Evolutionary conservation across 2,113 vertebrate genomes (phyloP), one percentile per base, ranked within the genome.

Genomic region (Marcusenius ussheri): DNA sequence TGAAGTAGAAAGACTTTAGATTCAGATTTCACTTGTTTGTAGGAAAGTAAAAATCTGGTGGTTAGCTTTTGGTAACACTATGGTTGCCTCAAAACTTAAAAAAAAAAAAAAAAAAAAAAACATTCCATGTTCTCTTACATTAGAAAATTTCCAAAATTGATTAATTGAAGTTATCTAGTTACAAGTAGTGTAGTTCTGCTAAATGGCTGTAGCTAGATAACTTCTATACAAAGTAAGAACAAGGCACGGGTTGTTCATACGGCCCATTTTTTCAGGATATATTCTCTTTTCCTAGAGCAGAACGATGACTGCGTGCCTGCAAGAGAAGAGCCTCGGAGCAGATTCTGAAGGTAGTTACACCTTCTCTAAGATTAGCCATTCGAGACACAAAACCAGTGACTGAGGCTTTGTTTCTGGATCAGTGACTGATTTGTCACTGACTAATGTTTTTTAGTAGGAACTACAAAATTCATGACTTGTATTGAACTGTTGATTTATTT

Each of bases 201-300:
- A 39, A 42, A 39, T 42, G 17, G 15, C 31, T 84, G 45, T 24
- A 46, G 19, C 83, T n/a, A n/a, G 7, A 2, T 84, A 39, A 24
- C 7, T 84, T 10, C 19, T 46, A 24, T 47, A 8, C n/a, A 39
- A 56, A 17, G 7, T 87, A 7, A 17, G n/a, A 15, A 56, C 9
- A 24, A 19, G 50, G 8, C 24, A 56, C 13, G 15, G 50, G 85
- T 10, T 39, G 49, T 87, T 50, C 17, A 35, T 56, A 17, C 7
- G n/a, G 50, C 13, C 50, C 27, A 53, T 86, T 51, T 87, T 11
- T 87, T 87, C 10, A 87, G 85, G 85, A 56, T 53, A 15, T 87
- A 35, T 87, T 87, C 85, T 87, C 85, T 87, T 51, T 87, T 56
- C 85, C 85, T 87, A 56, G 85, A 87, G 50, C 49, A 87, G 85